These are phyloP conservation scores for Cephalopachus bancanus DNA, from an alignment of 2,797 vertebrate genomes.

Conservation along the genomic window DNA sequence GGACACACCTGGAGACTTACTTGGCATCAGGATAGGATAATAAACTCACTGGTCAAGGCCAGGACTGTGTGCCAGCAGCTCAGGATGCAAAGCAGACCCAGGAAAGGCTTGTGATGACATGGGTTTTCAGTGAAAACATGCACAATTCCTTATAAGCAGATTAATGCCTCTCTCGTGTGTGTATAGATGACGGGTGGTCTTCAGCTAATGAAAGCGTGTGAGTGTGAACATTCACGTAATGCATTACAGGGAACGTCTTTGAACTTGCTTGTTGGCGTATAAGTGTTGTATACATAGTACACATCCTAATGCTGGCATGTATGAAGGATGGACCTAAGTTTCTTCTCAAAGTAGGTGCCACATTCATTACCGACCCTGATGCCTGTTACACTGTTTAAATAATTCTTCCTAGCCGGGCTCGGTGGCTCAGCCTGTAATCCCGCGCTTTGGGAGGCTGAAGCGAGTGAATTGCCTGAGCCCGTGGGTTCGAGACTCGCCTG, in stretches of 20 bases:
- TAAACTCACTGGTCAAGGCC: constrained; percentile 92
- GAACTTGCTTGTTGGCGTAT: background rate
- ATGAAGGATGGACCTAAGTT: background rate
- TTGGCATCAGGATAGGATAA: constrained; percentile 95
- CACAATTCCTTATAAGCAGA: background rate
- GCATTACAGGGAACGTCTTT: background rate
- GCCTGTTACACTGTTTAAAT: background rate
- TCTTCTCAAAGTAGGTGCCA: background rate
- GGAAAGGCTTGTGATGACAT: constrained; percentile 67
- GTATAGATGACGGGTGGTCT: background rate
- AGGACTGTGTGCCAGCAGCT: constrained; percentile 89
- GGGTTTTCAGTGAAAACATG: background rate
- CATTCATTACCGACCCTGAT: background rate
- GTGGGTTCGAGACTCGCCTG: too few species aligned
- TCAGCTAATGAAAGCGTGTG: background rate
- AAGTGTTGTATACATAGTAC: background rate
- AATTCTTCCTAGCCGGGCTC: background rate
- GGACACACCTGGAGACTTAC: constrained; percentile 93
- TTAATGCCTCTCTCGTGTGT: background rate
- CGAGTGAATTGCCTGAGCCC: too few species aligned
- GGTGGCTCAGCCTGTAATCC: too few species aligned
- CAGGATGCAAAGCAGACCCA: constrained; percentile 79
- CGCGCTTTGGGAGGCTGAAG: too few species aligned
- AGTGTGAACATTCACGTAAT: background rate
- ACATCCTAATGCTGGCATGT: background rate